phyloP scores from a whole-genome alignment of 2,888 invertebrate species.

The Tachina grossa region DNA sequence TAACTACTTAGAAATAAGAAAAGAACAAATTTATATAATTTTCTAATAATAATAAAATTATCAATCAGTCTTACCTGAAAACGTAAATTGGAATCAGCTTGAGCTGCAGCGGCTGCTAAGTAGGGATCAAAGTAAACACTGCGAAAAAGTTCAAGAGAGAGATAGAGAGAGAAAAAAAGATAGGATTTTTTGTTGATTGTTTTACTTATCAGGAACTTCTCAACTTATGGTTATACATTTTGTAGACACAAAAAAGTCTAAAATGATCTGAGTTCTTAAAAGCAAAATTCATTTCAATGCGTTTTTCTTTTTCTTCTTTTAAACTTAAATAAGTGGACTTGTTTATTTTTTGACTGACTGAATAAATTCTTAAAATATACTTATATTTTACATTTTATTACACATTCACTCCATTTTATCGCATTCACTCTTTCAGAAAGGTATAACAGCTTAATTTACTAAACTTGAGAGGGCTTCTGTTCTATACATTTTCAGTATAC shows the following conservation, averaged over 20 bases:
- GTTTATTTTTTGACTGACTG: background rate
- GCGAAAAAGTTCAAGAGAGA: constrained; percentile 71
- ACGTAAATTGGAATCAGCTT: constrained; percentile 93
- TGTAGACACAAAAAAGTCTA: constrained; percentile 57
- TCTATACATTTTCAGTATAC: constrained; percentile 1
- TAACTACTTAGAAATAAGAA: background rate
- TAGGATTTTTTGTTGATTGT: constrained; percentile 51
- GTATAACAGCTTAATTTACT: constrained; percentile 29
- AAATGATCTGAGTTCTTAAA: constrained; percentile 77
- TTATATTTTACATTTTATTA: constrained; percentile 17
- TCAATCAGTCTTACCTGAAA: constrained; percentile 88
- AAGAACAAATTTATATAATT: background rate
- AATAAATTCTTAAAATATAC: background rate
- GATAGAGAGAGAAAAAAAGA: constrained; percentile 50
- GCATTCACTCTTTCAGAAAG: constrained; percentile 31
- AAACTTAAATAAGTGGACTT: background rate
- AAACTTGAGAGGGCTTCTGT: background rate
- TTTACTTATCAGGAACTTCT: constrained; percentile 53
- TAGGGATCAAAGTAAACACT: constrained; percentile 98
- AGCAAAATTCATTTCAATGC: constrained; percentile 79
- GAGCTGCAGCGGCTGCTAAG: constrained; percentile 93
- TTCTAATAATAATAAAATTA: constrained; percentile 49
- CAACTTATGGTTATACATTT: constrained; percentile 59
- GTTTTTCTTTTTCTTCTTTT: constrained; percentile 25
- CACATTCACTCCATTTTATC: constrained; percentile 46